Evolutionary conservation across 2,113 vertebrate species (phyloP).

Genomic region (Trichechus manatus): DNA sequence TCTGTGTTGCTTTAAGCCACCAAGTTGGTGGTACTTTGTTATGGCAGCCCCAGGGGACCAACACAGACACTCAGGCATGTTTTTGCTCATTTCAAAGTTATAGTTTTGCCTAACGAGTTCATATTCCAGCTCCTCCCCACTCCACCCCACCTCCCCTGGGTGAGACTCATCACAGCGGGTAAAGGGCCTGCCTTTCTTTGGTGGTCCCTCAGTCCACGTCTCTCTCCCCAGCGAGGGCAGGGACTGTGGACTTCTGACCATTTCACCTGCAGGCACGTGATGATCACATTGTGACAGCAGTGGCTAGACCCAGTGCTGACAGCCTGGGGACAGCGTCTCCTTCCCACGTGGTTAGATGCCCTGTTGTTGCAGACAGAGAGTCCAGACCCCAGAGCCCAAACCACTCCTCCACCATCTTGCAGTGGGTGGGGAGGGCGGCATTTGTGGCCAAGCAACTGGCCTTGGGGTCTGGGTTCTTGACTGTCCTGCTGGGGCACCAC

Average conservation of each 20-base stretch:
- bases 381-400: too few relatives aligned
- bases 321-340: too few relatives aligned
- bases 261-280: fast-evolving
- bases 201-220: background rate
- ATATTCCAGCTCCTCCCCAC: too few relatives aligned
- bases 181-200: too few relatives aligned
- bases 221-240: too few relatives aligned
- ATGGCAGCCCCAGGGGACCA: too few relatives aligned
- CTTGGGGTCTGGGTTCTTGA: background rate
- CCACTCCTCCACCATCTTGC: fast-evolving
- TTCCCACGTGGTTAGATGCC: background rate
- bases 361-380: background rate
- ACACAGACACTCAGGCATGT: too few relatives aligned
- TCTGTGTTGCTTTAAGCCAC: too few relatives aligned
- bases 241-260: background rate
- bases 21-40: too few relatives aligned
- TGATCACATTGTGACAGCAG: background rate
- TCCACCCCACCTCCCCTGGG: too few relatives aligned
- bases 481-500: fast-evolving
- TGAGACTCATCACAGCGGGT: too few relatives aligned
- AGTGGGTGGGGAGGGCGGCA: fast-evolving
- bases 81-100: background rate
- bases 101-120: fast-evolving
- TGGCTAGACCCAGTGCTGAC: background rate
- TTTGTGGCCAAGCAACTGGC: background rate